Percentiles rank a stretch among this genome's conserved stretches.
These are phyloP conservation scores for Balanococcus diminutus DNA, from an alignment of 2,888 invertebrate species.

Conservation along the genomic window DNA sequence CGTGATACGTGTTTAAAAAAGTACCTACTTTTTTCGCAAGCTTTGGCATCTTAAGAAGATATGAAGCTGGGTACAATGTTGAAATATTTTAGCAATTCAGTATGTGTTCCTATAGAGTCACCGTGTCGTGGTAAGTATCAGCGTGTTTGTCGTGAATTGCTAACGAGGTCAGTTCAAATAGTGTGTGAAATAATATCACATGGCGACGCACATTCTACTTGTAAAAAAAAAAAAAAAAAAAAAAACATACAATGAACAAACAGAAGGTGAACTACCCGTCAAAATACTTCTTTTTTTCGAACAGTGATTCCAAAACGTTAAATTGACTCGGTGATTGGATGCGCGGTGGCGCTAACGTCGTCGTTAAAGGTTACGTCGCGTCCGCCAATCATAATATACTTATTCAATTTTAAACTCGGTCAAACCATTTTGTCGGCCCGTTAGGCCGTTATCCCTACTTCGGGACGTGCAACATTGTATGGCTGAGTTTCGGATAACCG, in stretches of 20 bases:
- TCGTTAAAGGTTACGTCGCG: not conserved
- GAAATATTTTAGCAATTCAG: slow-evolving; percentile 53
- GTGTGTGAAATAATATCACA: slow-evolving; percentile 51
- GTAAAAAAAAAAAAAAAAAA: not conserved
- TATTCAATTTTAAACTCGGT: slow-evolving; percentile 10
- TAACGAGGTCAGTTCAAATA: slow-evolving; percentile 53
- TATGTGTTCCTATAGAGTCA: slow-evolving; percentile 47
- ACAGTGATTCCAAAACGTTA: slow-evolving; percentile 1
- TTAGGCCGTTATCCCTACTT: slow-evolving; percentile 22
- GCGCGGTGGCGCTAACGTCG: not conserved
- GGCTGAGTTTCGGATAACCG: slow-evolving; percentile 38
- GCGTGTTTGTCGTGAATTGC: slow-evolving; percentile 51
- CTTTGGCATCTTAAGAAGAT: not conserved
- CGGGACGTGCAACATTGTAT: slow-evolving; percentile 41
- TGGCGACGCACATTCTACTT: slow-evolving; percentile 30
- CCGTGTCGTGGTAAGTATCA: slow-evolving; percentile 46
- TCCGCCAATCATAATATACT: not conserved
- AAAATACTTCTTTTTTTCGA: slow-evolving; percentile 27
- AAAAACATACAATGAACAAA: not conserved
- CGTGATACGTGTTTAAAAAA: slow-evolving; percentile 36
- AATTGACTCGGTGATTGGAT: not conserved
- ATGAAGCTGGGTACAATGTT: slow-evolving; percentile 44
- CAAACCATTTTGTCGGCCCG: slow-evolving; percentile 4
- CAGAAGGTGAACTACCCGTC: slow-evolving; percentile 40
- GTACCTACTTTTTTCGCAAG: slow-evolving; percentile 28